Conservation (phyloP, 2,797 vertebrate genomes). For the Acipenser transmontanus region DNA sequence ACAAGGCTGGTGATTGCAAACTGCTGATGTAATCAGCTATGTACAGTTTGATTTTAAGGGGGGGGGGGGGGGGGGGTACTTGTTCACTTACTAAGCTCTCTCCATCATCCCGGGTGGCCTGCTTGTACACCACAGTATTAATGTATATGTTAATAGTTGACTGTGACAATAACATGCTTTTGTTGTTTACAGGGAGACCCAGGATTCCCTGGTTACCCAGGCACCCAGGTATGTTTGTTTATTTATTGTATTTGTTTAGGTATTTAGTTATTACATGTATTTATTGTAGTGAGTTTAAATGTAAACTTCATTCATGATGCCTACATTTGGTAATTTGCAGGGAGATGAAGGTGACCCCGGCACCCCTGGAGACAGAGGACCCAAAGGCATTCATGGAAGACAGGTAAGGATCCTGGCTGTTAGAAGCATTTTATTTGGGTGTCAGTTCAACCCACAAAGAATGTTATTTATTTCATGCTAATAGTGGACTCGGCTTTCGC, state of each 20-base stretch:
- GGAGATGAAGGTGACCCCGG: constrained; percentile 67
- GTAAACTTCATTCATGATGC: constrained; percentile 2
- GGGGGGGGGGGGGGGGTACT: too few species aligned
- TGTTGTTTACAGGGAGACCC: constrained; percentile 54
- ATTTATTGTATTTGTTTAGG: background rate
- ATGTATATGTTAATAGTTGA: constrained; percentile 10
- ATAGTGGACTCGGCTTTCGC: too few species aligned
- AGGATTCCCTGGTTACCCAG: constrained; percentile 72
- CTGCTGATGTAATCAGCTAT: too few species aligned
- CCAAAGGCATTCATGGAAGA: constrained; percentile 67
- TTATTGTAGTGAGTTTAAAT: background rate
- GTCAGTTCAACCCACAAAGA: too few species aligned
- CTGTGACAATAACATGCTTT: background rate
- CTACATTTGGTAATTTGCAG: constrained; percentile 45
- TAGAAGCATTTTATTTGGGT: too few species aligned
- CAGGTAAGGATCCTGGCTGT: constrained; percentile 50
- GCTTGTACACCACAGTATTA: background rate
- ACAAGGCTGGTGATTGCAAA: too few species aligned
- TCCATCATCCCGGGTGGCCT: background rate
- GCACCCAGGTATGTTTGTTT: constrained; percentile 53
- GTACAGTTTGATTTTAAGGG: too few species aligned
- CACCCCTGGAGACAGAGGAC: constrained; percentile 54
- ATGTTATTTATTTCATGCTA: too few species aligned
- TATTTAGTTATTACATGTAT: constrained; percentile 7
- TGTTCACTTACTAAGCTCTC: too few species aligned